Evolutionary conservation across 2,797 vertebrate genomes (phyloP), one percentile per base, ranked within the genome.

Genomic region (Anguilla obscura): DNA sequence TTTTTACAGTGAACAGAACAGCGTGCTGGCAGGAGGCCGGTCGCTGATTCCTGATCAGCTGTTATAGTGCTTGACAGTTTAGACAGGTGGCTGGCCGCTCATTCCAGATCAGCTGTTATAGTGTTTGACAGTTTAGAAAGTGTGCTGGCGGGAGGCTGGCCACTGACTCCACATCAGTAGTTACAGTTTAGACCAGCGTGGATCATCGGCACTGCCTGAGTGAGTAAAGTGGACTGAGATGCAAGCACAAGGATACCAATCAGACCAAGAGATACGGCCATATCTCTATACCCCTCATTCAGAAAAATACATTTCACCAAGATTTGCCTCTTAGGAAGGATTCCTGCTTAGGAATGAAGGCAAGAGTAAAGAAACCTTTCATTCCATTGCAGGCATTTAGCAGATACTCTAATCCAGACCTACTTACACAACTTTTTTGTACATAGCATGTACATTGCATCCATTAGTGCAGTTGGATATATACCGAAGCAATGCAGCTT

Each of bases 341-440:
- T 27, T 24, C 48, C 12, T 84, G 50, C 50, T 45, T 76, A 50
- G 66, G 27, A 85, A 33, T 16, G 33, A 85, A 88, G 50, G 12
- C 10, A 50, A 12, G 12, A 88, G 50, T 14, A 85, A 85, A 85
- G 71, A 33, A 74, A 18, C 66, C 84, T 30, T 85, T 48, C n/a
- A 45, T 45, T 45, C 40, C 40, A 45, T 45, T 45, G 40, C 40
- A 45, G 40, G 40, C 40, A 45, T 45, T 45, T 45, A 45, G 40
- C 40, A 45, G 40, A 45, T 45, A 0, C 0, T 45, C 3, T 45
- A 45, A 45, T 45, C 40, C 40, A 45, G 40, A 45, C 0, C 40
- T 45, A 45, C 40, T 45, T 45, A 45, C 40, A 45, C 40, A 45
- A 45, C 40, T 4, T 45, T 45, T 3, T 45, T 45, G 0, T 45